Conservation (phyloP, 2,113 vertebrate genomes). For the Opisthocomus hoazin region DNA sequence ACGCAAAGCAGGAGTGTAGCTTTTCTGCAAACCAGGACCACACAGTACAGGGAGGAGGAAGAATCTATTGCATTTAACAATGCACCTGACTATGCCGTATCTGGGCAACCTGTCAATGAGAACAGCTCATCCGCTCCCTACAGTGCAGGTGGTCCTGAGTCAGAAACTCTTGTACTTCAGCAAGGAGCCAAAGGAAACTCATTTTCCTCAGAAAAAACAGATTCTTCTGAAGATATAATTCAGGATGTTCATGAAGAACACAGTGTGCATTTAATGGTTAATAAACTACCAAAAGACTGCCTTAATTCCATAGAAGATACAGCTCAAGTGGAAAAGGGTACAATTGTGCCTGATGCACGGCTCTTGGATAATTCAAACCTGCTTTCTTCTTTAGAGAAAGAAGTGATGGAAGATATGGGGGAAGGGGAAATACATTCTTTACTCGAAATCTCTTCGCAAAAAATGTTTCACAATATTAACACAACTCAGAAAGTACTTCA, state of each 20-base stretch:
- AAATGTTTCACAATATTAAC: background rate
- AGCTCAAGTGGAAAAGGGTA: background rate
- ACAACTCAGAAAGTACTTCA: background rate
- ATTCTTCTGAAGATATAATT: background rate
- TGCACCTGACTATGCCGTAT: background rate
- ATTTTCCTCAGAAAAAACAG: background rate
- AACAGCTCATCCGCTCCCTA: background rate
- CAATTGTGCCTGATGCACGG: background rate
- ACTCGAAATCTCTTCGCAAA: background rate
- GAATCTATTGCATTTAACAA: background rate
- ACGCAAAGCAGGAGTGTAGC: background rate
- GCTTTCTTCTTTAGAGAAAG: background rate
- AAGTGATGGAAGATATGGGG: background rate
- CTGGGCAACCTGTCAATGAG: background rate
- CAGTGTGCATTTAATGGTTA: background rate
- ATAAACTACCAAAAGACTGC: background rate
- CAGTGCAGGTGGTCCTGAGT: background rate
- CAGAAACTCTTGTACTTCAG: background rate
- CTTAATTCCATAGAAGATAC: background rate
- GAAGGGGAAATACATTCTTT: background rate
- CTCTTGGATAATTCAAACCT: background rate
- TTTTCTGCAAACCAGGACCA: background rate
- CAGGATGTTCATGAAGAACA: background rate
- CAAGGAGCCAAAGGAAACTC: background rate
- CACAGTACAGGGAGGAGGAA: background rate